Percentiles rank a stretch among this genome's conserved stretches.
phyloP scores from a whole-genome alignment of 2,888 invertebrate species.

The Suillia variegata region DNA sequence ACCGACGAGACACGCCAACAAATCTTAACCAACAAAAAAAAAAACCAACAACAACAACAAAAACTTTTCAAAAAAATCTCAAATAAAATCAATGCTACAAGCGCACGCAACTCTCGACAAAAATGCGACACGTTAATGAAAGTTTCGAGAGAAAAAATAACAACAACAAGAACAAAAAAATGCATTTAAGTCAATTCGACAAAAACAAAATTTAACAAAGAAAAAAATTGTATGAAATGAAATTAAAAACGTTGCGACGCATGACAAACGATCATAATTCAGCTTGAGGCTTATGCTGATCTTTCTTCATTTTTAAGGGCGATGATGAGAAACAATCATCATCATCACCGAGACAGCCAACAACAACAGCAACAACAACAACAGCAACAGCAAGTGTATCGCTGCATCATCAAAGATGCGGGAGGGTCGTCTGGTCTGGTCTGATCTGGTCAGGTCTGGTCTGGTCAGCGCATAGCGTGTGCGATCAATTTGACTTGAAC shows the following conservation, averaged over 20 bases:
- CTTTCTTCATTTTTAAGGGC: slow-evolving; percentile 9
- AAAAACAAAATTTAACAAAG: slow-evolving; percentile 22
- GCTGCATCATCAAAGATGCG: slow-evolving; percentile 15
- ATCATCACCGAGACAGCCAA: slow-evolving; percentile 8
- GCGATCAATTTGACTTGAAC: slow-evolving; percentile 17
- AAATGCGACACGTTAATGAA: slow-evolving; percentile 30
- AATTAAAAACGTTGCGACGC: slow-evolving; percentile 20
- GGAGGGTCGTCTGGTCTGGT: too few species aligned
- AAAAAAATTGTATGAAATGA: slow-evolving; percentile 16
- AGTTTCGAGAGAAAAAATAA: too few species aligned
- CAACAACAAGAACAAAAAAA: slow-evolving; percentile 20
- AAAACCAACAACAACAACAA: slow-evolving; percentile 4
- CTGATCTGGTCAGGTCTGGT: too few species aligned
- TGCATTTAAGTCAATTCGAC: slow-evolving; percentile 16
- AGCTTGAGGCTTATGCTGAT: slow-evolving; percentile 21
- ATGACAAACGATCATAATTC: slow-evolving; percentile 36
- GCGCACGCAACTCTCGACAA: slow-evolving; percentile 28
- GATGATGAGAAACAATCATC: slow-evolving; percentile 26
- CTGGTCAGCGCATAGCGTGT: slow-evolving; percentile 20
- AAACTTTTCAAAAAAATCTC: slow-evolving; percentile 3
- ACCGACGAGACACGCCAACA: not conserved
- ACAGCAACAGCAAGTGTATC: not conserved
- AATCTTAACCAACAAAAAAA: slow-evolving; percentile 14
- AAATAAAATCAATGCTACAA: slow-evolving; percentile 19
- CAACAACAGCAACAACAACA: slow-evolving; percentile 3